Evolutionary conservation across 1,140 invertebrate species (phyloP).

Genomic region (Lepidotrigona ventralis): DNA sequence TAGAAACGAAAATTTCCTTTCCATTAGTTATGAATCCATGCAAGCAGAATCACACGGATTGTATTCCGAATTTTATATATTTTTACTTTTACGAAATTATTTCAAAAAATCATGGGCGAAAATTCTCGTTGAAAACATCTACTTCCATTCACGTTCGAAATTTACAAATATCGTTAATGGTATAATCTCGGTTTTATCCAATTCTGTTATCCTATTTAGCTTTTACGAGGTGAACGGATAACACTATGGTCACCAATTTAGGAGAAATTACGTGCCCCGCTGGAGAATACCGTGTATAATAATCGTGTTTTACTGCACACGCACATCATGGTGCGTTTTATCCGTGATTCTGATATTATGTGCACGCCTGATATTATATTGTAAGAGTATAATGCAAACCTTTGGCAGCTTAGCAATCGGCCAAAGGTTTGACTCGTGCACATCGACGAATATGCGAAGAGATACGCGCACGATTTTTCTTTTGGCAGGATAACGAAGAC

Average conservation of each 20-base stretch:
- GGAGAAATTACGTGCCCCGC: neutral
- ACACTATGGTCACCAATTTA: neutral
- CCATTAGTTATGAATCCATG: too few species aligned
- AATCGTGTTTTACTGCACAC: neutral
- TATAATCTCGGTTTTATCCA: neutral
- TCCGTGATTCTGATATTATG: neutral
- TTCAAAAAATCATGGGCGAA: too few species aligned
- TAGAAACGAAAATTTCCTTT: too few species aligned
- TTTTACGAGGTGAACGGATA: neutral
- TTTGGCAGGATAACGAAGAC: neutral
- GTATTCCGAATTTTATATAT: too few species aligned
- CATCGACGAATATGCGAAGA: neutral
- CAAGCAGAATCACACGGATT: too few species aligned
- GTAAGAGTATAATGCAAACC: slow-evolving; percentile 4
- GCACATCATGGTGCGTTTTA: neutral
- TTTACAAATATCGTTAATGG: neutral
- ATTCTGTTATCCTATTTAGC: neutral
- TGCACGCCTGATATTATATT: neutral
- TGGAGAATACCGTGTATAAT: neutral
- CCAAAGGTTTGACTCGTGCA: neutral
- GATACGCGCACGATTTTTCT: neutral
- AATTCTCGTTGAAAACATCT: too few species aligned
- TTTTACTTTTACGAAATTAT: too few species aligned
- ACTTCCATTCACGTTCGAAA: neutral
- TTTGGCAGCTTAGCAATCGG: neutral